Percentiles rank a stretch among this genome's conserved stretches.
These are phyloP conservation scores for Thalassophryne amazonica DNA, from an alignment of 2,797 vertebrate genomes.

Conservation along the genomic window DNA sequence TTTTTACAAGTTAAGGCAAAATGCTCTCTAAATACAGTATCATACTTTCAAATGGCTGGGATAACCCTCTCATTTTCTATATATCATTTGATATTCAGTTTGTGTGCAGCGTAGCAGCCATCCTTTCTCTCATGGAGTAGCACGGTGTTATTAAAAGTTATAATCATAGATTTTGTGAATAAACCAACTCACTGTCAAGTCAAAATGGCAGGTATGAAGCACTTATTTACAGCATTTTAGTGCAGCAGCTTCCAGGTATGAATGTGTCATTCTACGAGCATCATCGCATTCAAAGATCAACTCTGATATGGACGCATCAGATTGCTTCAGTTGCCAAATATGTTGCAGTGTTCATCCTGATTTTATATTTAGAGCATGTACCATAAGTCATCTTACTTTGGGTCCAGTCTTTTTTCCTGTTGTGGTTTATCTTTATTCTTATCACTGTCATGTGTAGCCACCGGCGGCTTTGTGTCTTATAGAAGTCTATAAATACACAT, in stretches of 20 bases:
- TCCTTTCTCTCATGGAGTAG: slow-evolving; percentile 52
- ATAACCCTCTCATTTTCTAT: slow-evolving; percentile 71
- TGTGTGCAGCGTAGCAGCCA: slow-evolving; percentile 32
- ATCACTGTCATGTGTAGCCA: slow-evolving; percentile 17
- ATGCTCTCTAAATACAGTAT: slow-evolving; percentile 84
- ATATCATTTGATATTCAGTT: slow-evolving; percentile 68
- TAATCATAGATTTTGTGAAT: slow-evolving; percentile 79
- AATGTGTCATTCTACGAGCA: slow-evolving; percentile 42
- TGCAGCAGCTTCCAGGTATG: slow-evolving; percentile 33
- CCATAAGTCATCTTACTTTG: neutral
- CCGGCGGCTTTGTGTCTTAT: slow-evolving; percentile 20
- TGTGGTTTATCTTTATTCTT: slow-evolving; percentile 32
- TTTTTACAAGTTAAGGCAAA: slow-evolving; percentile 84
- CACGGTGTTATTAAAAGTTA: slow-evolving; percentile 75
- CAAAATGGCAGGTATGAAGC: slow-evolving; percentile 66
- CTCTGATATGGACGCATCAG: slow-evolving; percentile 22
- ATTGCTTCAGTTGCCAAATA: neutral
- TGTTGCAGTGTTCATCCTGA: slow-evolving; percentile 9
- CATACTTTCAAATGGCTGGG: slow-evolving; percentile 74
- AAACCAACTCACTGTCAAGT: slow-evolving; percentile 51
- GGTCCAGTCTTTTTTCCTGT: neutral
- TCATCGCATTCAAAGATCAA: slow-evolving; percentile 10
- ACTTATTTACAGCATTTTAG: slow-evolving; percentile 49
- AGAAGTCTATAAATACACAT: slow-evolving; percentile 42
- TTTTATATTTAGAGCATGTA: neutral